A percentile compares a stretch with the other conserved stretches of the same genome.
These are phyloP conservation scores for Oligia strigilis DNA, from an alignment of 2,888 invertebrate species.

Conservation along the genomic window DNA sequence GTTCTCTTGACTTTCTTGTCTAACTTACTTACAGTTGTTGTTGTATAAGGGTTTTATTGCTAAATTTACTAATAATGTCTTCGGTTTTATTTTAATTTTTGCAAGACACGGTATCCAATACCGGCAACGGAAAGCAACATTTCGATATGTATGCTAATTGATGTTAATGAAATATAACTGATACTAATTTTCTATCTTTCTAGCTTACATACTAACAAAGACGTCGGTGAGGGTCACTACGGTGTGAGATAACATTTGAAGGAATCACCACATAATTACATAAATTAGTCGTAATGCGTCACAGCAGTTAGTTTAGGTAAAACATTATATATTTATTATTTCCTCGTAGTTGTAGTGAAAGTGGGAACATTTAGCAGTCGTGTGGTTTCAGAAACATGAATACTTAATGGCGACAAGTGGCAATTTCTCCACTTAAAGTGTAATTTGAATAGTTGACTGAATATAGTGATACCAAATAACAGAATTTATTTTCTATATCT, in stretches of 20 bases:
- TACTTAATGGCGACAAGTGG: constrained; percentile 66
- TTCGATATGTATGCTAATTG: constrained; percentile 36
- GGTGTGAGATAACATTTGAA: constrained; percentile 88
- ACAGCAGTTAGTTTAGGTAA: constrained; percentile 84
- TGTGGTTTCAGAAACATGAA: constrained; percentile 68
- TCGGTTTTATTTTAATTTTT: constrained; percentile 37
- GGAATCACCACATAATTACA: constrained; percentile 75
- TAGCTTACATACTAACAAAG: constrained; percentile 89
- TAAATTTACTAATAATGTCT: constrained; percentile 56
- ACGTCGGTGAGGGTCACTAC: constrained; percentile 83
- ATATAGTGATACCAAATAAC: constrained; percentile 50
- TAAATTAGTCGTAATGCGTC: constrained; percentile 74
- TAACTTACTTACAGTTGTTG: constrained; percentile 63
- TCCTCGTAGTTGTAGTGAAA: constrained; percentile 56
- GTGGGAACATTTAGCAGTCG: constrained; percentile 64
- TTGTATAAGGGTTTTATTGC: constrained; percentile 48
- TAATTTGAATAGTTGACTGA: constrained; percentile 69
- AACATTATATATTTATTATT: constrained; percentile 65
- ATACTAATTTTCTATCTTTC: constrained; percentile 80
- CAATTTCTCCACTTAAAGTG: constrained; percentile 72
- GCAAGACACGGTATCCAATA: constrained; percentile 16
- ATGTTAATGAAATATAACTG: constrained; percentile 48
- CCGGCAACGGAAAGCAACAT: constrained; percentile 12
- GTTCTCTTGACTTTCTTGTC: constrained; percentile 59
- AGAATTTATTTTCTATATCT: constrained; percentile 26